Conservation (phyloP, 2,797 vertebrate species). For the Merluccius polli region DNA sequence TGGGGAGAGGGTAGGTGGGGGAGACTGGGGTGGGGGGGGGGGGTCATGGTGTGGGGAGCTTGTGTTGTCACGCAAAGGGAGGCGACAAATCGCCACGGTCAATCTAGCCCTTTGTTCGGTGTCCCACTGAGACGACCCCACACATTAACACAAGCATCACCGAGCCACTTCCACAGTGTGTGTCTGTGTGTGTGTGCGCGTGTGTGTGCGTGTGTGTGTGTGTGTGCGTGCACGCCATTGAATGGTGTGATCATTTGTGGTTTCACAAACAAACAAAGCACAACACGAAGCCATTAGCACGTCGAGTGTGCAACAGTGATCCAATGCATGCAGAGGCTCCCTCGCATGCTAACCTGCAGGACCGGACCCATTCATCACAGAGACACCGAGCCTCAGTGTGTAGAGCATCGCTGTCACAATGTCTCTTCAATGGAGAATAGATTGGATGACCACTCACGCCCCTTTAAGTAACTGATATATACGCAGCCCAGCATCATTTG, state of each 20-base stretch:
- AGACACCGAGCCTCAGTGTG: too few species aligned
- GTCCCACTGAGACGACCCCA: constrained; percentile 38
- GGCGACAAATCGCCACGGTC: constrained; percentile 51
- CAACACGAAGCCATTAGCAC: too few species aligned
- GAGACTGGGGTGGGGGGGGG: constrained; percentile 20
- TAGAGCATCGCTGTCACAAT: too few species aligned
- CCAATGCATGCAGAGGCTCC: background rate
- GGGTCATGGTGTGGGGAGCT: constrained; percentile 19
- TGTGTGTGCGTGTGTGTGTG: background rate
- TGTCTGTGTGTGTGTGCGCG: constrained; percentile 9
- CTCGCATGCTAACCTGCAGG: too few species aligned
- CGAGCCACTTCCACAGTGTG: background rate
- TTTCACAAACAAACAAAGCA: too few species aligned
- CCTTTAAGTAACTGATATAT: too few species aligned
- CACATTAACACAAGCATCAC: constrained; percentile 55
- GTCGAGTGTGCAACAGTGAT: constrained; percentile 6
- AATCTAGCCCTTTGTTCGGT: constrained; percentile 54
- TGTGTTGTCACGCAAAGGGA: constrained; percentile 60
- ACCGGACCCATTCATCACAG: too few species aligned
- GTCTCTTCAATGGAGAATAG: too few species aligned
- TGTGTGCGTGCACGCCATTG: constrained; percentile 3
- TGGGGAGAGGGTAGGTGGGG: too few species aligned
- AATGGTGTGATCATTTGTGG: too few species aligned
- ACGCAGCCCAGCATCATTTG: too few species aligned
- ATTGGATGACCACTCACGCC: too few species aligned